These are phyloP conservation scores for Bothrops jararaca DNA, from an alignment of 2,113 vertebrate species.

Conservation along the genomic window DNA sequence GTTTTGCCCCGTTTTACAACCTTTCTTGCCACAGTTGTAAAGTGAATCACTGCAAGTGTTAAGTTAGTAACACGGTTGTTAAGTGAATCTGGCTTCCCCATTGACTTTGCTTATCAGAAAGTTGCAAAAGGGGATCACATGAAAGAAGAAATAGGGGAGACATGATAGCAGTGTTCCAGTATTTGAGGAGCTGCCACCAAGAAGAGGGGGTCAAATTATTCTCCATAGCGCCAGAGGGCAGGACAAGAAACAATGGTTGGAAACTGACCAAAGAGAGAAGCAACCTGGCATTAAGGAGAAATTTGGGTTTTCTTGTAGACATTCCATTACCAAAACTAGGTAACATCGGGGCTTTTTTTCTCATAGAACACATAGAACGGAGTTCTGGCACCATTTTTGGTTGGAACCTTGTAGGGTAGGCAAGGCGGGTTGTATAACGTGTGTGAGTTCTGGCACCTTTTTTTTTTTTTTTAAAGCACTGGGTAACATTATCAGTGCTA, in stretches of 20 bases:
- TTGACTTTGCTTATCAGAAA: background rate
- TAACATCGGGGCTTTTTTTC: background rate
- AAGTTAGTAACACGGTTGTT: background rate
- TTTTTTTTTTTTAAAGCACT: background rate
- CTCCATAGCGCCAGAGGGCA: too few species aligned
- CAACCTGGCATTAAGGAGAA: too few species aligned
- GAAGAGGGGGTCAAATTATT: too few species aligned
- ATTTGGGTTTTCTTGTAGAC: background rate
- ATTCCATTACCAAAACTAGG: background rate
- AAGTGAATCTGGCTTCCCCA: background rate
- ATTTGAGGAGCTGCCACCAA: too few species aligned
- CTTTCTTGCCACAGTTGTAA: background rate
- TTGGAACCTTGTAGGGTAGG: too few species aligned
- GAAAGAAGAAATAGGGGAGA: background rate
- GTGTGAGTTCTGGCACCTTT: too few species aligned
- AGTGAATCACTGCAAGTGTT: background rate
- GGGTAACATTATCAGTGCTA: background rate
- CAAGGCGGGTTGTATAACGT: too few species aligned
- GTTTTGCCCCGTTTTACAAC: background rate
- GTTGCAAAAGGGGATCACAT: background rate
- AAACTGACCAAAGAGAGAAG: too few species aligned
- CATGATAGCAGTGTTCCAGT: too few species aligned
- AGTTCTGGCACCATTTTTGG: too few species aligned
- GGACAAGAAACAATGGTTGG: too few species aligned
- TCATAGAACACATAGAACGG: too few species aligned